phyloP scores from a whole-genome alignment of 2,888 invertebrate species.

The Tenodera sinensis region DNA sequence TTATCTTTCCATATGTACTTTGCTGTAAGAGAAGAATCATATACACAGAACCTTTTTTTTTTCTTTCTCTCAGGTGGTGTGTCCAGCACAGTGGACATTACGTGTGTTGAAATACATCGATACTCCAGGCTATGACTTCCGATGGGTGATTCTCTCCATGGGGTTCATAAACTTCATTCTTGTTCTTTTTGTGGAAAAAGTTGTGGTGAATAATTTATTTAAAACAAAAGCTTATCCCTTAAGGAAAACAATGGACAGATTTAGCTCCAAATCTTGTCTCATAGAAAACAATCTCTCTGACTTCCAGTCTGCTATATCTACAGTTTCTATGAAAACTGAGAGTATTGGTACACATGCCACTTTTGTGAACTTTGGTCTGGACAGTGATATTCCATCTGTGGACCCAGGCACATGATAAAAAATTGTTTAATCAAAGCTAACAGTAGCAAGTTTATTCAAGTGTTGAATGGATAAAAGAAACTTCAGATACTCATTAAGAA shows the following conservation, averaged over 20 bases:
- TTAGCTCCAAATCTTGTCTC: neutral
- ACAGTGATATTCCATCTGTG: neutral
- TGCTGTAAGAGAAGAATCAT: too few relatives aligned
- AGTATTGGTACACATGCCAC: neutral
- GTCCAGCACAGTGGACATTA: slow-evolving; percentile 48
- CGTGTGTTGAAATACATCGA: slow-evolving; percentile 41
- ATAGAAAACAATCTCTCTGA: neutral
- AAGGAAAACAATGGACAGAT: neutral
- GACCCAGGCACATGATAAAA: neutral
- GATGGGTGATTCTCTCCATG: slow-evolving; percentile 43
- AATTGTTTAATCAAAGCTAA: neutral
- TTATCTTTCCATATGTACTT: too few relatives aligned
- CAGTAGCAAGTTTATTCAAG: too few relatives aligned
- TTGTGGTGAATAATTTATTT: slow-evolving; percentile 1
- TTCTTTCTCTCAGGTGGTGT: slow-evolving; percentile 41
- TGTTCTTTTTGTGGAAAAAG: neutral
- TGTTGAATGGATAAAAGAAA: too few relatives aligned
- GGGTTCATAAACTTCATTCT: slow-evolving; percentile 12
- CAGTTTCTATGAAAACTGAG: neutral
- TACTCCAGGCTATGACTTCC: slow-evolving; percentile 45
- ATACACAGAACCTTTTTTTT: neutral
- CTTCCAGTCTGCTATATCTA: neutral
- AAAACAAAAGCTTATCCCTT: neutral
- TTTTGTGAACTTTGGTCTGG: neutral
- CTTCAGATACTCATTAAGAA: too few relatives aligned